Evolutionary conservation across 2,888 invertebrate species (phyloP), one percentile per base, ranked within the genome.

Genomic region (Hedychridium roseum): DNA sequence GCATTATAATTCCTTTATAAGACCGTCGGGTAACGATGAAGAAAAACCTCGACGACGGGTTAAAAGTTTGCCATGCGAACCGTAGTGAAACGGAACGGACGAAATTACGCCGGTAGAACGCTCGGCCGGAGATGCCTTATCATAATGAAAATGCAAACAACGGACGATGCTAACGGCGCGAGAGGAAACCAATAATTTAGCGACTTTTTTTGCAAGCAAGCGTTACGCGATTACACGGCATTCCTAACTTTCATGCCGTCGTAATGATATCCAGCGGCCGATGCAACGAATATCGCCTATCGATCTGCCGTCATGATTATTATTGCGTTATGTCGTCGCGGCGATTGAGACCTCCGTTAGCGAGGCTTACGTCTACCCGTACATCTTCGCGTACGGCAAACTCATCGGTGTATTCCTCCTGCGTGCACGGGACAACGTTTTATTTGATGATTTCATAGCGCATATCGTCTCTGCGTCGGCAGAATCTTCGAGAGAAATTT

Each of bases 271-370:
- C 61, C 61, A 54, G 37, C 43, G 45, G 45, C 51, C 63, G 65
- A 64, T 60, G 61, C 65, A 59, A 65, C 60, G 59, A 59, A 63
- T 70, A 68, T 72, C 72, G 64, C 67, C 64, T 68, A 73, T 73
- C 73, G 73, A 74, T 73, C 73, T 68, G 66, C 57, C 69, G 64
- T 68, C 67, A 66, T 70, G 66, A 71, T 73, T 64, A 57, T 71
- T 73, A 73, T 73, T 70, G 70, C 66, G 63, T 69, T 69, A 66
- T 55, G 57, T 64, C 61, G 57, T 47, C 34, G 35, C 43, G 38
- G 50, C 51, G 65, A 74, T 73, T 73, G 71, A 74, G 74, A 71
- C 70, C 73, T 72, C 66, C 63, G 70, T 68, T 60, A 63, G 66
- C 60, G 54, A 66, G 62, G 30, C 36, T 54, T 36, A 14, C 21